phyloP scores from a whole-genome alignment of 2,888 invertebrate genomes.

The Gisinianus flammeolus region DNA sequence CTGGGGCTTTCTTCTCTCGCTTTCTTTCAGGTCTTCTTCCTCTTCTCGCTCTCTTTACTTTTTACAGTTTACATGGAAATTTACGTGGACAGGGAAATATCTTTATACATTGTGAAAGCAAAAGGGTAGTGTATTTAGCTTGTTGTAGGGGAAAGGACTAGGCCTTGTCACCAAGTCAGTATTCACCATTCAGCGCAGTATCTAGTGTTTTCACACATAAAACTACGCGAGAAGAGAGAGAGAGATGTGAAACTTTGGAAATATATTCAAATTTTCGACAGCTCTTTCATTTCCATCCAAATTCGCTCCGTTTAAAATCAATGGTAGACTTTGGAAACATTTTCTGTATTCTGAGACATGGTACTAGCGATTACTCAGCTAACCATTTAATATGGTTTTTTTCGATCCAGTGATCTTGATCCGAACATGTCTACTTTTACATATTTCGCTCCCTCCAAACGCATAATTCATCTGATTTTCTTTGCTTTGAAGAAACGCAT shows the following conservation, averaged over 20 bases:
- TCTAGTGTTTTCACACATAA: background rate
- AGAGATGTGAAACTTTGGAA: background rate
- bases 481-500: background rate
- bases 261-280: background rate
- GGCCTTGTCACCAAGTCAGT: slow-evolving; percentile 4
- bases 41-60: background rate
- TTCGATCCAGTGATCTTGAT: slow-evolving; percentile 27
- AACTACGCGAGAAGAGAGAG: background rate
- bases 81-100: slow-evolving; percentile 14
- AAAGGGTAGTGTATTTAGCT: background rate
- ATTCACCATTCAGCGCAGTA: background rate
- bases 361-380: slow-evolving; percentile 1
- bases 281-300: slow-evolving; percentile 6
- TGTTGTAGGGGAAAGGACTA: background rate
- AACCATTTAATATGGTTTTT: slow-evolving; percentile 27
- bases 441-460: background rate
- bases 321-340: slow-evolving; percentile 1
- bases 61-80: background rate
- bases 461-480: background rate
- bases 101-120: background rate
- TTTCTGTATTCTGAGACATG: background rate
- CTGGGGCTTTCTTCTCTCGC: background rate
- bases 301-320: slow-evolving; percentile 25
- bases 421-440: background rate
- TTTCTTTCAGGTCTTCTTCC: background rate